These are phyloP conservation scores for Phaonia tiefii DNA, from an alignment of 2,888 invertebrate genomes.

Conservation along the genomic window DNA sequence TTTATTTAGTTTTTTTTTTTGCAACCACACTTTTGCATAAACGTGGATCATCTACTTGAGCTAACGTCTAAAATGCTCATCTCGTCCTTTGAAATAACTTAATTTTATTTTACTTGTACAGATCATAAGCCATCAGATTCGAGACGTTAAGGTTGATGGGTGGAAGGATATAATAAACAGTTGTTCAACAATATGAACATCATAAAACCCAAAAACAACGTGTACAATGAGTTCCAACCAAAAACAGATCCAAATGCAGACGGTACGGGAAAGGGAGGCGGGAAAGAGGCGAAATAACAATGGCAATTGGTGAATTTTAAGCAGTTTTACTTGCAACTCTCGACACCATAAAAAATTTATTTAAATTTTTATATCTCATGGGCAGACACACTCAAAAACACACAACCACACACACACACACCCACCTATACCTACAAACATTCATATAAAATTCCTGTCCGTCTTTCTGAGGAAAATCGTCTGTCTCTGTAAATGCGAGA, in stretches of 20 bases:
- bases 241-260: neutral
- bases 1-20: too few relatives aligned
- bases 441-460: too few relatives aligned
- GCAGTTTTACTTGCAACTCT: constrained; percentile 26
- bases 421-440: too few relatives aligned
- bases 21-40: too few relatives aligned
- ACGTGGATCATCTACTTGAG: too few relatives aligned
- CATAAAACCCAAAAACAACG: neutral
- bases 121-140: neutral
- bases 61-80: neutral
- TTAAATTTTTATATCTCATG: constrained; percentile 35
- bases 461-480: neutral
- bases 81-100: neutral
- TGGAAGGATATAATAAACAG: neutral
- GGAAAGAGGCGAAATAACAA: constrained; percentile 23
- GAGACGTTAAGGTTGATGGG: neutral
- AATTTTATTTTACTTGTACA: neutral
- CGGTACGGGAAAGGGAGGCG: too few relatives aligned
- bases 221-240: neutral
- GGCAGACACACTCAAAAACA: constrained; percentile 19
- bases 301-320: constrained; percentile 14
- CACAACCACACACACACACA: neutral
- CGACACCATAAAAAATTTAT: constrained; percentile 28
- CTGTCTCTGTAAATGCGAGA: neutral
- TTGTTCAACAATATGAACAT: constrained; percentile 5